Base-by-base conservation (phyloP, 2,113 vertebrate genomes). In the Cercocebus atys region DNA sequence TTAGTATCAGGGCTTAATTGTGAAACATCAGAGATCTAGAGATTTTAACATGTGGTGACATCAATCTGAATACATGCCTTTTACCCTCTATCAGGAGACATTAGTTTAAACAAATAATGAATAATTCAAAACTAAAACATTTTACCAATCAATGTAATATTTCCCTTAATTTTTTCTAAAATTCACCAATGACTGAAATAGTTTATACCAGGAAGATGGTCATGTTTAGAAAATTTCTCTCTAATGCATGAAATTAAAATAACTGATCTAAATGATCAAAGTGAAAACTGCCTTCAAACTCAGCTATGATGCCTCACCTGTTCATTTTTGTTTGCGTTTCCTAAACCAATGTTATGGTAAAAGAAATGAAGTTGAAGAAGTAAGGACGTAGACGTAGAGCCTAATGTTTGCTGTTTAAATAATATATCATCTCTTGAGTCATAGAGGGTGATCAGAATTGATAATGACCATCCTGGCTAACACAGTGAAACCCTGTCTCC, bases 81-180 rank as follows among this genome's bases (percentile, higher is more conserved):
- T 88, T 76, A n/a, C 2, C 14, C 13, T 68, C 32, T 57, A 13
- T 30, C 10, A 57, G 30, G n/a, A 76, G 0, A 70, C 12, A 64
- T 14, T 73, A 23, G 32, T 93, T 76, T 73, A 47, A 78, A 32
- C 61, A 78, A 61, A 17, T 76, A 72, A 68, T 40, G 7, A 85
- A 82, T 87, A 35, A 82, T 88, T 95, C 91, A 20, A 80, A 88
- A 64, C 61, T 38, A 85, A 92, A 93, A 52, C 66, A 72, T 79
- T 38, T 73, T 75, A 57, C 3, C 13, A 73, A 79, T 50, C 0
- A 23, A 43, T 88, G 8, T 17, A 73, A 57, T 73, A 78, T 43
- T 78, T 6, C 18, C 16, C 45, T 79, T 86, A 76, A 83, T 57
- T 18, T 20, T n/a, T 89, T 9, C 66, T 79, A 61, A 94, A 76